A percentile compares a stretch with the other conserved stretches of the same genome.
Evolutionary conservation across 2,797 vertebrate genomes (phyloP).

Genomic region (Onychomys torridus): DNA sequence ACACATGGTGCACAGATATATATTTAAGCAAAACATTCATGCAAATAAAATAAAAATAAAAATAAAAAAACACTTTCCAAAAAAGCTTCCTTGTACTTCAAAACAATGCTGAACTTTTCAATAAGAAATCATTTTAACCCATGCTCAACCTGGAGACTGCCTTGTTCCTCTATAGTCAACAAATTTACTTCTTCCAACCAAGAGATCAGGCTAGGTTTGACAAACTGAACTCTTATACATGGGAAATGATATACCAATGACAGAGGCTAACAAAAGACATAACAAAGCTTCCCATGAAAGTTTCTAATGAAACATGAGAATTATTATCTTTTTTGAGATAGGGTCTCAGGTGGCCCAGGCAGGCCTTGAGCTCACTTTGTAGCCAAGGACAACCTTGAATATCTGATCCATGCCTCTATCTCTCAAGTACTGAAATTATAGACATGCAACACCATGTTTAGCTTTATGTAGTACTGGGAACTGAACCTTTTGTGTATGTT

Average conservation of each 20-base stretch:
- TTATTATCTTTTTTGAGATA: neutral
- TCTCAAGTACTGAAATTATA: neutral
- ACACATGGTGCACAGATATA: neutral
- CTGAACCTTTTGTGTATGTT: neutral
- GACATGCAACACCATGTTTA: neutral
- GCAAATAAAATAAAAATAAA: neutral
- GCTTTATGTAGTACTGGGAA: neutral
- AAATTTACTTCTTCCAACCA: slow-evolving; percentile 17
- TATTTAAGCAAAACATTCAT: neutral
- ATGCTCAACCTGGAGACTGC: neutral
- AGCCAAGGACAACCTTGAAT: neutral
- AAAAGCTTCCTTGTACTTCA: neutral
- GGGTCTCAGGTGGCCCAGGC: neutral
- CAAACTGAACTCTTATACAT: neutral
- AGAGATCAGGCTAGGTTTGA: slow-evolving; percentile 38
- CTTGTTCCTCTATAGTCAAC: neutral
- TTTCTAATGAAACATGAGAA: neutral
- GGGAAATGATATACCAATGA: neutral
- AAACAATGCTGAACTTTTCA: neutral
- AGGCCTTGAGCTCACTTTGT: neutral
- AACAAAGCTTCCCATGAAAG: too few relatives aligned
- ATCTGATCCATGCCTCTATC: neutral
- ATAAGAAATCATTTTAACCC: neutral
- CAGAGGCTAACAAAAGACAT: neutral
- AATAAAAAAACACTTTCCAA: neutral